These are phyloP conservation scores for Sminthurides aquaticus DNA, from an alignment of 2,888 invertebrate species.

Conservation along the genomic window DNA sequence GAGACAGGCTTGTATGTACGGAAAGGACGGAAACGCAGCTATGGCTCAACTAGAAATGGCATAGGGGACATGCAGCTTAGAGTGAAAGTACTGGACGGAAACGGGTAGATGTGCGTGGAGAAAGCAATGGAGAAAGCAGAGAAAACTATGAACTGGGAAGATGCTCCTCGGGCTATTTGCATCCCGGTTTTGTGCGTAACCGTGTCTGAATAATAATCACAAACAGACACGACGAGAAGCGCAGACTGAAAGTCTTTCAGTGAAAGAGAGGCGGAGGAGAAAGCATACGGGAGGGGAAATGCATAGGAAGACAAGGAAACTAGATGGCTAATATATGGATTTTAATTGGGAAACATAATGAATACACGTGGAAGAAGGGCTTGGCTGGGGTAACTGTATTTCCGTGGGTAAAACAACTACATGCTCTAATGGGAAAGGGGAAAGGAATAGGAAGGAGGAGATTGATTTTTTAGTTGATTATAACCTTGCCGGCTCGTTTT, in stretches of 20 bases:
- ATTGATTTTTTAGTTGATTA: neutral
- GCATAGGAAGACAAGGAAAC: no score
- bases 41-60: no score
- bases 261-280: neutral
- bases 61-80: no score
- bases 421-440: neutral
- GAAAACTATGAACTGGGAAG: no score
- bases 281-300: neutral
- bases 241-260: no score
- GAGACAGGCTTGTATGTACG: no score
- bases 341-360: neutral
- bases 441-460: neutral
- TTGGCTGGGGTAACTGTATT: no score
- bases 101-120: no score
- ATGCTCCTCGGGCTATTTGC: conserved; percentile 1
- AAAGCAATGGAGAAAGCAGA: no score
- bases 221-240: no score
- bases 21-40: no score
- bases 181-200: neutral
- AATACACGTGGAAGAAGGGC: neutral
- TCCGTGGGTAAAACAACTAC: neutral
- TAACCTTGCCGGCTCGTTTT: neutral
- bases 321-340: neutral
- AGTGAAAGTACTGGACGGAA: no score
- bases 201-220: neutral